phyloP scores from a whole-genome alignment of 2,113 vertebrate genomes.

The Aldabrachelys gigantea region DNA sequence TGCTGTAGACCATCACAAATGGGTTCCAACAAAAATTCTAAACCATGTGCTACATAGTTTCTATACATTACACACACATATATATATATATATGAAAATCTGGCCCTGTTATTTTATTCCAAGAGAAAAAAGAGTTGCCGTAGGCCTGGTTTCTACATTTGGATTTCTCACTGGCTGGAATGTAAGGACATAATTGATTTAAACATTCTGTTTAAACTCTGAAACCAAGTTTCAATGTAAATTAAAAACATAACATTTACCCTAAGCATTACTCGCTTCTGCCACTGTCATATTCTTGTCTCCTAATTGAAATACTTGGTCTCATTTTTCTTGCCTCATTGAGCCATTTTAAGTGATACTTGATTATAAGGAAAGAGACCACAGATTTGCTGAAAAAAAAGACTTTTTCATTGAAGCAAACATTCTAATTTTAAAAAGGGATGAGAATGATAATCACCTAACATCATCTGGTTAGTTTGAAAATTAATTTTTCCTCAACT shows the following conservation, averaged over 20 bases:
- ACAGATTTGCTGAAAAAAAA: neutral
- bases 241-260: neutral
- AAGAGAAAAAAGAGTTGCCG: neutral
- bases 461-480: neutral
- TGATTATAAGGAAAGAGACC: neutral
- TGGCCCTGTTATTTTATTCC: neutral
- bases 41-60: neutral
- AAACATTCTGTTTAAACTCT: neutral
- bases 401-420: neutral
- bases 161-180: neutral
- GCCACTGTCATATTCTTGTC: neutral
- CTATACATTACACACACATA: no score
- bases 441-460: neutral
- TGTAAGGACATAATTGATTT: neutral
- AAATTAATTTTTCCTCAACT: neutral
- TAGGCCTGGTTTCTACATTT: neutral
- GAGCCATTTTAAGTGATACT: slow-evolving; percentile 20
- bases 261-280: neutral
- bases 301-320: slow-evolving; percentile 1
- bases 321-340: neutral
- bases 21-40: neutral
- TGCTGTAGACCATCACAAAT: neutral
- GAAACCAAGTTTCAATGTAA: slow-evolving; percentile 2
- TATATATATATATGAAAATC: rapidly evolving
- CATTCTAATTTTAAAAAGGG: neutral